These are phyloP conservation scores for Chrysoperla carnea DNA, from an alignment of 1,140 invertebrate genomes.

Conservation along the genomic window DNA sequence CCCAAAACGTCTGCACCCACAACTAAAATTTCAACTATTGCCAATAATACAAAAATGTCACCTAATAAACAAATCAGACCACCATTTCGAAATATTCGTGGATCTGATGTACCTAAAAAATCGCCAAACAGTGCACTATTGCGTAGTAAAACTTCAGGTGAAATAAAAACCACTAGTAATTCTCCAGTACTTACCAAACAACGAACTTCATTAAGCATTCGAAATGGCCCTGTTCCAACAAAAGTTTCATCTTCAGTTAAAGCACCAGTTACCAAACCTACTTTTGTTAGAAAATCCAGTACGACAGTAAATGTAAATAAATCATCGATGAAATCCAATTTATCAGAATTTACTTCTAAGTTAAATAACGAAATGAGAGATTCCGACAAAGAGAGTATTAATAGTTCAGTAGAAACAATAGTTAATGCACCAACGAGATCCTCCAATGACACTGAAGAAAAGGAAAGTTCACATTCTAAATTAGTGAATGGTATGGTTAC, in stretches of 20 bases:
- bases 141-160: slow-evolving; percentile 35
- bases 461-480: slow-evolving; percentile 14
- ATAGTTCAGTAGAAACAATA: slow-evolving; percentile 31
- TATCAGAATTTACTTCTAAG: not conserved
- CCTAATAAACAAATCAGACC: too few species aligned
- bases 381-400: not conserved
- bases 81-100: too few species aligned
- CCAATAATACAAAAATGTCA: too few species aligned
- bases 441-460: slow-evolving; percentile 26
- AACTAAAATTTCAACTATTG: too few species aligned
- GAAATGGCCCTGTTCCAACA: not conserved
- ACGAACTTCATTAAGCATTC: not conserved
- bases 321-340: not conserved
- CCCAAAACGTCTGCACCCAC: too few species aligned
- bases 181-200: not conserved
- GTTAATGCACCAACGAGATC: slow-evolving; percentile 28
- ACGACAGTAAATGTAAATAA: not conserved
- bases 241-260: not conserved
- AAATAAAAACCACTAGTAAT: slow-evolving; percentile 20
- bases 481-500: slow-evolving; percentile 25
- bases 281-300: not conserved
- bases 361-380: not conserved
- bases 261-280: not conserved
- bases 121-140: slow-evolving; percentile 12
- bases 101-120: too few species aligned